Evolutionary conservation across 2,888 invertebrate species (phyloP), one percentile per base, ranked within the genome.

Genomic region (Lasioglossum marginatum): DNA sequence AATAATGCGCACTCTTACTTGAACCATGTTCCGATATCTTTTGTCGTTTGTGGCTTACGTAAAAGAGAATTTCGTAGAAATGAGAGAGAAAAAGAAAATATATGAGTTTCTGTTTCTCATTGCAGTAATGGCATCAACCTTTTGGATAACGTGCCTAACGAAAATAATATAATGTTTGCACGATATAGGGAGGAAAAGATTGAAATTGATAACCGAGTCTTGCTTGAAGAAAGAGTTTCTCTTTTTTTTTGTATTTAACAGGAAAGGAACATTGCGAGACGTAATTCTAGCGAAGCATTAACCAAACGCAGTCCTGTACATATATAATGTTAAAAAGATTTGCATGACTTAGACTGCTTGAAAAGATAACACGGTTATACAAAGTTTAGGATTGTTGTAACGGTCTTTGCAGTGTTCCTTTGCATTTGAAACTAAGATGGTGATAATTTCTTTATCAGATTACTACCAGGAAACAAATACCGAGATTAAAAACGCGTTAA

Each of bases 141-240:
- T 63, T 82, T 57, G 79, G 66, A 79, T 82, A 31, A 77, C 77
- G 87, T 86, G 86, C 82, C 82, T 87, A 79, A 86, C 63, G 40
- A 23, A 19, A 77, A 75, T 52, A 71, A 66, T 37, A 75, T 77
- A 78, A 76, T 63, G 77, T 63, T 66, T 81, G 71, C 43, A 80
- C 68, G 16, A 88, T 77, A 72, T 60, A 66, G 6, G 31, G 77
- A 81, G 34, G 71, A 71, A 63, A 40, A 2, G 12, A 43, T 60
- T 45, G 37, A 85, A 77, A 79, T 63, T 77, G 81, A 79, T 52
- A 73, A 66, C 60, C 40, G 73, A 77, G 60, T n/a, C 48, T 83
- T 60, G 48, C 8, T 40, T 57, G 40, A n/a, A 19, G 72, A 48
- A 45, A 52, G n/a, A n/a, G n/a, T n/a, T n/a, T n/a, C n/a, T 66